These are phyloP conservation scores for Orestias chungarensis DNA, from an alignment of 2,797 vertebrate genomes.

Conservation along the genomic window DNA sequence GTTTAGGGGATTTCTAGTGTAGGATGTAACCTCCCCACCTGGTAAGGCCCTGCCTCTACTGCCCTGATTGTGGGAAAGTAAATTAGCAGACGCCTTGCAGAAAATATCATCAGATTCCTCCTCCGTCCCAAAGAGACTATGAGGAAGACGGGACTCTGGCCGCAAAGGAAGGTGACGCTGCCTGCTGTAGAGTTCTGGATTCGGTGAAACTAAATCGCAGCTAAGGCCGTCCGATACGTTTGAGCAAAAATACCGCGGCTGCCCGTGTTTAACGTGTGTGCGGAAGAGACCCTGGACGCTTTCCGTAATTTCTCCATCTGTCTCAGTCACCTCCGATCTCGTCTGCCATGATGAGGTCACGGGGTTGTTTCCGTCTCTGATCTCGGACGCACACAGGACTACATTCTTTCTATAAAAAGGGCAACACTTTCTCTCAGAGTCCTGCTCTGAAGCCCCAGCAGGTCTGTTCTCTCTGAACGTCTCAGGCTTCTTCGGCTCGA, in stretches of 20 bases:
- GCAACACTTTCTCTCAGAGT: conserved; percentile 57
- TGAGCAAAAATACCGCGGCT: conserved; percentile 27
- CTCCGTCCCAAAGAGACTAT: conserved; percentile 48
- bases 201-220: conserved; percentile 51
- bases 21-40: conserved; percentile 75
- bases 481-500: conserved; percentile 83
- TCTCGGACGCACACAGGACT: conserved; percentile 55
- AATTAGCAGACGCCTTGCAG: conserved; percentile 58
- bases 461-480: conserved; percentile 69
- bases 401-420: conserved; percentile 69
- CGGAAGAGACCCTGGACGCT: conserved; percentile 48
- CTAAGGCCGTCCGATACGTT: conserved; percentile 33
- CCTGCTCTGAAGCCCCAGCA: conserved; percentile 65
- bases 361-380: conserved; percentile 53
- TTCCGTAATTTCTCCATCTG: conserved; percentile 51
- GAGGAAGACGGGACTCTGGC: conserved; percentile 58
- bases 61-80: conserved; percentile 61
- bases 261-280: conserved; percentile 49
- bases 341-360: conserved; percentile 69
- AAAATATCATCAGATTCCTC: conserved; percentile 48
- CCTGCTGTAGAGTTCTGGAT: conserved; percentile 60
- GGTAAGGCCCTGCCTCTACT: conserved; percentile 71
- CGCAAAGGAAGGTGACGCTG: conserved; percentile 71
- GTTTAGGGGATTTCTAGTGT: conserved; percentile 54
- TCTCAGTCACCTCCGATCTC: conserved; percentile 63